Evolutionary conservation across 2,888 invertebrate genomes (phyloP), one percentile per base, ranked within the genome.

Genomic region (Antheraea assamensis): DNA sequence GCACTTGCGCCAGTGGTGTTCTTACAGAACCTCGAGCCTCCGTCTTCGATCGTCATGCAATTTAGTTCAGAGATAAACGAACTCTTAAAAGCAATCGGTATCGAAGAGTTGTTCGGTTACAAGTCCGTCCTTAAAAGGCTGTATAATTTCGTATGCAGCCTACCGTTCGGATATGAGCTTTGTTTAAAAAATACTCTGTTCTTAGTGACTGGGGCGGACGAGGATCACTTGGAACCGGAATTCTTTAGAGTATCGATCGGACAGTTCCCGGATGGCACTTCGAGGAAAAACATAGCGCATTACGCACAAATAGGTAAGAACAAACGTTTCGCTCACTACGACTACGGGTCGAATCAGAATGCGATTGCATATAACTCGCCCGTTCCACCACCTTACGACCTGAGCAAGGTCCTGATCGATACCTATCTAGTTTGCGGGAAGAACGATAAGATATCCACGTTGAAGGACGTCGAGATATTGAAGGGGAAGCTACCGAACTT

Each of bases 261-360:
- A 1, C 87, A 89, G 71, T 86, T 81, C 35, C 90, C 90, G 0
- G 81, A 85, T 0, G 86, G 88, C 0, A 83, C 82, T 0, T 88
- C 89, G 0, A 78, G 80, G 21, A 89, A 83, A 76, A 87, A 85
- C 68, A 71, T 89, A 17, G 73, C 81, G 2, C 90, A 91, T 74
- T 82, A 80, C 24, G 74, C 77, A 2, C 89, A 90, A 75, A 77
- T 87, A 10, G 76, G 80, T 5, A n/a, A 72, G 3, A 76, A 78
- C 0, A 79, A 77, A 61, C 78, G 72, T 13, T 91, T 91, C 74
- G 75, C 79, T 0, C 73, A 79, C 5, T 91, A 85, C 71, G 87
- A 91, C 66, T 87, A 90, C 71, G 88, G 89, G 0, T 8, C 70
- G 0, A 27, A 2, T 0, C 70, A 76, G 49, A 91, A 90, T 74